phyloP scores from a whole-genome alignment of 2,888 invertebrate species.

The Buathra laborator region DNA sequence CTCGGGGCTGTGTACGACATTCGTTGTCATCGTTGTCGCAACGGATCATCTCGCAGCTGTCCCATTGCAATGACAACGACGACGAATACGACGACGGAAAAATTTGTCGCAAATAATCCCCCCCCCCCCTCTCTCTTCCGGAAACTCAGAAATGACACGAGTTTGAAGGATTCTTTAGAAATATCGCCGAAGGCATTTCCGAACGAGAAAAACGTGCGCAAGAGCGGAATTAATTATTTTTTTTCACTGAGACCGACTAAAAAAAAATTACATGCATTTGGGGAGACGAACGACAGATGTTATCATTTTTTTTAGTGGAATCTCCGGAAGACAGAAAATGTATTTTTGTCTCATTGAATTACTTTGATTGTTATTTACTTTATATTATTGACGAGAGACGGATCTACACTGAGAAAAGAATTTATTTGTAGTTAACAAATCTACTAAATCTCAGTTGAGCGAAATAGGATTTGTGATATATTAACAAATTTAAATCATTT shows the following conservation, averaged over 20 bases:
- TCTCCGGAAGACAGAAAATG: neutral
- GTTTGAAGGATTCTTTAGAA: constrained; percentile 27
- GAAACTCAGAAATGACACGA: constrained; percentile 58
- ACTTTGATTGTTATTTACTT: too few relatives aligned
- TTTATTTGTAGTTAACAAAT: too few relatives aligned
- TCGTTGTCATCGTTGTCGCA: constrained; percentile 73
- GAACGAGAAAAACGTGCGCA: constrained; percentile 9
- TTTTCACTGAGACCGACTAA: neutral
- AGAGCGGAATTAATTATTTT: constrained; percentile 26
- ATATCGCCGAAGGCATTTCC: constrained; percentile 38
- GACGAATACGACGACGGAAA: constrained; percentile 44
- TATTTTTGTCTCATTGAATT: neutral
- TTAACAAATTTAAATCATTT: too few relatives aligned
- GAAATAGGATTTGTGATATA: too few relatives aligned
- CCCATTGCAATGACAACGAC: constrained; percentile 47
- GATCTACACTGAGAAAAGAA: too few relatives aligned
- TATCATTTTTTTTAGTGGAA: neutral
- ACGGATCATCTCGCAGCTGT: constrained; percentile 78
- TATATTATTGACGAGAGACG: too few relatives aligned
- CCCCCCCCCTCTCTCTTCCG: constrained; percentile 1
- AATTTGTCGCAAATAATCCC: constrained; percentile 65
- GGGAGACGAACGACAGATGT: neutral
- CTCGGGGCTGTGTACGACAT: constrained; percentile 34
- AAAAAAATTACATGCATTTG: neutral
- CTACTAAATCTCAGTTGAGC: too few relatives aligned